phyloP scores from a whole-genome alignment of 2,113 vertebrate species.

The Lagenorhynchus albirostris region DNA sequence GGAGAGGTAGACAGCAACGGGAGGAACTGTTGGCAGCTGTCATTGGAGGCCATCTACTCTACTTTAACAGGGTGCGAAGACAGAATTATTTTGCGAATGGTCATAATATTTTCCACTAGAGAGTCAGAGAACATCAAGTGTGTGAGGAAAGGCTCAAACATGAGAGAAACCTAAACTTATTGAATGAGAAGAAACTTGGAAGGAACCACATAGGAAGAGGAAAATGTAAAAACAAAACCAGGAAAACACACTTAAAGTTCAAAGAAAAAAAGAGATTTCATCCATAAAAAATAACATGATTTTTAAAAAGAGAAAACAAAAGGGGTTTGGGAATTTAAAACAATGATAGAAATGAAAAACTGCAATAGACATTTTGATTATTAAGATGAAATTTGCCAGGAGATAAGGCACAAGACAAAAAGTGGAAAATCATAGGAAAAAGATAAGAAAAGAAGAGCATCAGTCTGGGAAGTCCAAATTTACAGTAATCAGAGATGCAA shows the following conservation, averaged over 20 bases:
- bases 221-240: not conserved
- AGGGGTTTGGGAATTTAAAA: not conserved
- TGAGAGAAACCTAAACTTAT: not conserved
- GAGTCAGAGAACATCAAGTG: not conserved
- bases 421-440: not conserved
- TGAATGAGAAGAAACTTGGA: not conserved
- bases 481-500: not conserved
- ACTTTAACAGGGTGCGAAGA: not conserved
- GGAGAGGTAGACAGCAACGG: not conserved
- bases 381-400: not conserved
- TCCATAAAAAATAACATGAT: not conserved
- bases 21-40: not conserved
- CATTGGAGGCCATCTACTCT: not conserved
- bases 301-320: not conserved
- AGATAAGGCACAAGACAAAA: not conserved
- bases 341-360: not conserved
- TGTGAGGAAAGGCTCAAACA: not conserved
- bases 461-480: not conserved
- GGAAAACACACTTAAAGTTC: not conserved
- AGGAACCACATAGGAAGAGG: not conserved
- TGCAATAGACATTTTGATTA: not conserved
- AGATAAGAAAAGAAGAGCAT: slow-evolving; percentile 2
- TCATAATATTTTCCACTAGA: not conserved
- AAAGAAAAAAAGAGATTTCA: not conserved
- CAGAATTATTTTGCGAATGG: not conserved